phyloP scores from a whole-genome alignment of 1,140 invertebrate genomes.

The Adelges cooleyi region DNA sequence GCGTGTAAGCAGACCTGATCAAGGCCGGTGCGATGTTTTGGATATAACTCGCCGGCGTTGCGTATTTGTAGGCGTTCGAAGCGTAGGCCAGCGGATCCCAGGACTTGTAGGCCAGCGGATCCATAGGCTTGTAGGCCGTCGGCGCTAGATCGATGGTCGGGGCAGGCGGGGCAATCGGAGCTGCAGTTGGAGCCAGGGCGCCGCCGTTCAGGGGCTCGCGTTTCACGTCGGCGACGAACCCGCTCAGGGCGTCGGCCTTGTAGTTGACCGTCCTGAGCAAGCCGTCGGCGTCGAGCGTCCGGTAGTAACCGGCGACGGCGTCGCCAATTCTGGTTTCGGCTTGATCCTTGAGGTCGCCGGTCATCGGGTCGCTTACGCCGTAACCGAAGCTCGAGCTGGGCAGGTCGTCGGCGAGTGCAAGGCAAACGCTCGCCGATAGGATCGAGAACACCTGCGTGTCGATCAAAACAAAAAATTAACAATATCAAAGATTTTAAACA shows the following conservation, averaged over 20 bases:
- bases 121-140: no score
- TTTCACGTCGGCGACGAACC: constrained; percentile 52
- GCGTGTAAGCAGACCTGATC: no score
- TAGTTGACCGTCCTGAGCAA: constrained; percentile 48
- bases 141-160: no score
- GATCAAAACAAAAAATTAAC: no score
- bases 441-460: not conserved
- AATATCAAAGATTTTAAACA: no score
- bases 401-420: not conserved
- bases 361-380: constrained; percentile 42
- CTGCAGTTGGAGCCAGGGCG: not conserved
- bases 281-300: constrained; percentile 41
- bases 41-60: no score
- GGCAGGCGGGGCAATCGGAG: no score
- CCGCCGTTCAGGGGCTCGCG: constrained; percentile 33
- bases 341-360: constrained; percentile 44
- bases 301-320: constrained; percentile 43
- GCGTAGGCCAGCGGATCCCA: no score
- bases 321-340: constrained; percentile 42
- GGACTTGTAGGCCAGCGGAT: no score
- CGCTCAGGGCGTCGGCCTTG: constrained; percentile 47
- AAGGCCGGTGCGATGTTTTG: no score
- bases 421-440: not conserved
- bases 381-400: constrained; percentile 40
- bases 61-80: no score